phyloP scores from a whole-genome alignment of 2,113 vertebrate genomes.

The Rhipidura dahli region DNA sequence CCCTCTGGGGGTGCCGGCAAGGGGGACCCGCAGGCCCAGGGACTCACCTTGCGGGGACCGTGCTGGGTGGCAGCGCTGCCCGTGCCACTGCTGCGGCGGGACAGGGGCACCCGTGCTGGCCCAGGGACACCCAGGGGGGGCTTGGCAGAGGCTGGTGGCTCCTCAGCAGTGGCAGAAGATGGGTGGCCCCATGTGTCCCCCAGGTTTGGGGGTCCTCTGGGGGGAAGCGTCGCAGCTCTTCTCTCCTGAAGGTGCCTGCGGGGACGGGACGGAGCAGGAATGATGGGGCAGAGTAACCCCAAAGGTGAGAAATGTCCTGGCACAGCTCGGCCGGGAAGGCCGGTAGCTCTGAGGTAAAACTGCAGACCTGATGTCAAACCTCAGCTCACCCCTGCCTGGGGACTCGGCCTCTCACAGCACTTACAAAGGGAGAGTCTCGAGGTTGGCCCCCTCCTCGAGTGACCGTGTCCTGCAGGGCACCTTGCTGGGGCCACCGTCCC shows the following conservation, averaged over 20 bases:
- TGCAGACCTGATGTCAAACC: neutral
- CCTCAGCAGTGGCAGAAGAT: neutral
- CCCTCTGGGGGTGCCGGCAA: neutral
- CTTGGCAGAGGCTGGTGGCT: neutral
- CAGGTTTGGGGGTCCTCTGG: rapidly evolving
- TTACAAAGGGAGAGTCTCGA: slow-evolving; percentile 49
- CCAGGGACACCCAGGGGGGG: rapidly evolving
- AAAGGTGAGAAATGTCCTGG: rapidly evolving
- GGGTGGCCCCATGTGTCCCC: rapidly evolving
- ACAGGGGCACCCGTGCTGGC: neutral
- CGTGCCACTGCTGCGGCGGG: slow-evolving; percentile 64
- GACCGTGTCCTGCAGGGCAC: neutral
- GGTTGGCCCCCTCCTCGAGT: neutral
- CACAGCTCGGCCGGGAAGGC: rapidly evolving
- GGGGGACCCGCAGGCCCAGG: rapidly evolving
- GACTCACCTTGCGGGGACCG: slow-evolving; percentile 36
- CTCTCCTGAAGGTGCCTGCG: neutral
- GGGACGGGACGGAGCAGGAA: neutral
- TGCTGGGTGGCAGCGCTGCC: slow-evolving; percentile 22
- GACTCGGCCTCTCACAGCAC: neutral
- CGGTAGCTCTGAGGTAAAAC: neutral
- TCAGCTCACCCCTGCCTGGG: rapidly evolving
- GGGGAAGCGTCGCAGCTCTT: rapidly evolving
- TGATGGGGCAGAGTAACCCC: neutral
- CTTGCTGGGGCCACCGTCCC: neutral